Evolutionary conservation across 2,113 vertebrate species (phyloP).

Genomic region (Hemichromis elongatus): DNA sequence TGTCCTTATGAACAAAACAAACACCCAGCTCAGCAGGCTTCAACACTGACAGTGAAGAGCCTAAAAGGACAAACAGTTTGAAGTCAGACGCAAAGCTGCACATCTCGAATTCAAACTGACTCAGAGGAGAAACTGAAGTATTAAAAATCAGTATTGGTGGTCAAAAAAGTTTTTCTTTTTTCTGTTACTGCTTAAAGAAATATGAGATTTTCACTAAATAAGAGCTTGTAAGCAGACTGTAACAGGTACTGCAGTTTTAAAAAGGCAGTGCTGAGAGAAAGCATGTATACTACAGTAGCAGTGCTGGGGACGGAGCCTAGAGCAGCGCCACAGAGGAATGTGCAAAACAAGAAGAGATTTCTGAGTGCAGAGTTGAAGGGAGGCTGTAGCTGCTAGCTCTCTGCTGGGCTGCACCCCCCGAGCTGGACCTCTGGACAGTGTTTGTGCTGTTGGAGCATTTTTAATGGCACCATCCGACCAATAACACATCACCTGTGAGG

Average conservation of each 20-base stretch:
- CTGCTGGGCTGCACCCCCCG: neutral
- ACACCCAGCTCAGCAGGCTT: neutral
- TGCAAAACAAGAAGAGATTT: too few relatives aligned
- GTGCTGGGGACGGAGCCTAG: neutral
- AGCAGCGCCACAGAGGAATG: neutral
- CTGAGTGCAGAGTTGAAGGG: fast-evolving
- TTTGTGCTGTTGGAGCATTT: neutral
- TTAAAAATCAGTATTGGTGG: fast-evolving
- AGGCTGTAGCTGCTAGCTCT: neutral
- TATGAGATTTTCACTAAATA: neutral
- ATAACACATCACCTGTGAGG: neutral
- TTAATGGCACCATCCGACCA: neutral
- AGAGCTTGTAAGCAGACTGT: neutral
- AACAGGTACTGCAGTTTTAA: neutral
- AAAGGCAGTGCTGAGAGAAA: neutral
- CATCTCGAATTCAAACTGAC: neutral
- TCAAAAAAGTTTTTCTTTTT: neutral
- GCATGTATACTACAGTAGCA: neutral
- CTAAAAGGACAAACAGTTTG: neutral
- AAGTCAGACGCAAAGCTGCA: neutral
- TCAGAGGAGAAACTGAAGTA: neutral
- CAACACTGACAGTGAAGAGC: neutral
- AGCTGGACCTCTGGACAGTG: neutral
- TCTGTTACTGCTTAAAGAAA: neutral
- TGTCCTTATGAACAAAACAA: neutral